These are phyloP conservation scores for Aurelia sp. DNA, from an alignment of 30 jellyfish, hydroid and myxozoan species.

Conservation along the genomic window DNA sequence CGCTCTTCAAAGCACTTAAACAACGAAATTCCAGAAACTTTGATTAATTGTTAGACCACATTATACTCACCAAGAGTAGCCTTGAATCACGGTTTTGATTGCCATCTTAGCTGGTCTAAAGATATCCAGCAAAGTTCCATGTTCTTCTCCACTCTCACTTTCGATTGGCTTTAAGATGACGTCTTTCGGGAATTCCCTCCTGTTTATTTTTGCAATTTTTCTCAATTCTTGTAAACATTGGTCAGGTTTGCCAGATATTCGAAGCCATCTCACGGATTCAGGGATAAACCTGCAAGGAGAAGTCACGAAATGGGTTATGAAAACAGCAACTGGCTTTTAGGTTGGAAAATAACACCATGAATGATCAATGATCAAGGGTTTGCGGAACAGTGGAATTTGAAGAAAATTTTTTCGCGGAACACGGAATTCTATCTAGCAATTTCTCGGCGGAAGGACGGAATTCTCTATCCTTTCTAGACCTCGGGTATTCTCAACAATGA, in stretches of 20 bases:
- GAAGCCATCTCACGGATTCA: slow-evolving; percentile 90
- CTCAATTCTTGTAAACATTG: slow-evolving; percentile 57
- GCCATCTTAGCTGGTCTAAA: slow-evolving; percentile 68
- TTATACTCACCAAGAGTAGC: slow-evolving; percentile 32
- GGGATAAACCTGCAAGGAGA: slow-evolving; percentile 71
- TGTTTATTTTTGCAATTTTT: slow-evolving; percentile 71
- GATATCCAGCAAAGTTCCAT: slow-evolving; percentile 58
- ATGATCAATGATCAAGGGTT: no score
- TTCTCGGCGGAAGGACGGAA: no score
- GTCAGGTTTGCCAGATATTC: slow-evolving; percentile 59
- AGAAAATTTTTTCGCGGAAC: no score
- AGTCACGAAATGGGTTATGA: not conserved
- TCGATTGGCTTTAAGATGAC: slow-evolving; percentile 35
- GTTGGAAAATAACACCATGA: no score
- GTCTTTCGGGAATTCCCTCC: slow-evolving; percentile 54
- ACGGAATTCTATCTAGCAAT: no score
- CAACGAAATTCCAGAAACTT: no score
- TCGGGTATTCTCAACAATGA: no score
- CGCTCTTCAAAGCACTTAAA: no score
- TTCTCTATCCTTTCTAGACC: no score
- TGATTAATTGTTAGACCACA: not conserved
- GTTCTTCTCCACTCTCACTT: slow-evolving; percentile 1
- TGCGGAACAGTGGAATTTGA: no score
- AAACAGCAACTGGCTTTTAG: not conserved
- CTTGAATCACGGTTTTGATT: slow-evolving; percentile 49